phyloP scores from a whole-genome alignment of 2,113 vertebrate genomes.

The Megaleporinus macrocephalus region DNA sequence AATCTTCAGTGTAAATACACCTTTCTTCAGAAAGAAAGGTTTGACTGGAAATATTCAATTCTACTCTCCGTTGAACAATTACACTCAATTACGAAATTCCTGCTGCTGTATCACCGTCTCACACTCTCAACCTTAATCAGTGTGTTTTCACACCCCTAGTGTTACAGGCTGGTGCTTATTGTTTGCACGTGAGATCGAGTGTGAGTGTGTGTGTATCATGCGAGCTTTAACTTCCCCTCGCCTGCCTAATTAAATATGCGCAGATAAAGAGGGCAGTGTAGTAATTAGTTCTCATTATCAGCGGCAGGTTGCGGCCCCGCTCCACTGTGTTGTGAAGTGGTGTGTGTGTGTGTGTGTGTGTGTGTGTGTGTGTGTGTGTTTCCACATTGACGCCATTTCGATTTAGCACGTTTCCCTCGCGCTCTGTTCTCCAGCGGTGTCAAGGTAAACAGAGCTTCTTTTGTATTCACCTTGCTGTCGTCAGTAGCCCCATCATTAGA shows the following conservation, averaged over 20 bases:
- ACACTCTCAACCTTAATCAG: no score
- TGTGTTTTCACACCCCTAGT: no score
- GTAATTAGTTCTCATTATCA: conserved; percentile 68
- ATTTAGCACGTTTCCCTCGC: background rate
- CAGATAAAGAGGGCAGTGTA: conserved; percentile 65
- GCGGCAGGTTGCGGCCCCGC: conserved; percentile 24
- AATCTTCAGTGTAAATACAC: no score
- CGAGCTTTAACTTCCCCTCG: conserved; percentile 40
- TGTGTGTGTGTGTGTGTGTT: conserved; percentile 9
- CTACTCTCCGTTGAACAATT: no score
- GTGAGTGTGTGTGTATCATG: conserved; percentile 40
- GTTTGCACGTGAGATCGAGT: background rate
- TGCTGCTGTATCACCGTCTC: no score
- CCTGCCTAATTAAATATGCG: conserved; percentile 68
- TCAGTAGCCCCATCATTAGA: conserved; percentile 4
- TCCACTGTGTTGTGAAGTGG: no score
- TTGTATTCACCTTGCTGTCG: background rate
- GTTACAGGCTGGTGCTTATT: background rate
- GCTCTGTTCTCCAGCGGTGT: background rate
- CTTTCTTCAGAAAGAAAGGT: no score
- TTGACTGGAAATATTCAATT: no score
- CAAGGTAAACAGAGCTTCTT: background rate
- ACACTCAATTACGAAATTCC: no score
- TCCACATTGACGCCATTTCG: background rate
- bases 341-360: conserved; percentile 24